Evolutionary conservation across 1,140 invertebrate species (phyloP), one percentile per base, ranked within the genome.

Genomic region (Parasteatoda tepidariorum): DNA sequence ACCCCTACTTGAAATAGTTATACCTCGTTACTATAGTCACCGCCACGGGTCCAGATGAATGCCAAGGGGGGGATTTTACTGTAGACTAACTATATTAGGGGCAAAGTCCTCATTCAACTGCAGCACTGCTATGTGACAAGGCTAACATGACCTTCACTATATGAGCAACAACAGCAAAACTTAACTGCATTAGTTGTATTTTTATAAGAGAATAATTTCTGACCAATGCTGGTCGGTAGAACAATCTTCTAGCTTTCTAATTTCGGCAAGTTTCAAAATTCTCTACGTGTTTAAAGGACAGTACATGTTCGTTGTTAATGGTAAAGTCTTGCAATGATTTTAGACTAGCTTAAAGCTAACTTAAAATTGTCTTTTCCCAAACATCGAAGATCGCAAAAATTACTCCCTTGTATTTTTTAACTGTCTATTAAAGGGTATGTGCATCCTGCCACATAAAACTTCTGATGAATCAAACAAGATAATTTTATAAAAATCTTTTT

Each of bases 211-310:
- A 34, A 85, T 68, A 28, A 86, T 73, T 24, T 79, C 62, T n/a
- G 66, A 75, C 85, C 84, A 86, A 67, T 85, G 85, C 26, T 84
- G 24, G 73, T 86, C 84, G 74, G 85, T 84, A 55, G 76, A 28
- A 54, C 57, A 24, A 30, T 64, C 68, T 38, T 28, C 54, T 57
- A 83, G 30, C 11, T 73, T 48, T 59, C 83, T 73, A 30, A 76
- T 41, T 71, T 73, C 86, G 83, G 82, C 84, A 76, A 24, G 18
- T 18, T 48, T 48, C 41, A 48, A 48, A 48, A 48, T 48, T 48
- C 18, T 48, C 41, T 18, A 48, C 18, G 7, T 18, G 18, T 48
- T 18, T 18, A 48, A 7, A 7, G 18, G 41, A 48, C 41, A 18
- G 18, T 18, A 48, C 7, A 48, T 48, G 7, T 9, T 48, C 7